A percentile compares a stretch with the other conserved stretches of the same genome.
These are phyloP conservation scores for Heteropelma amictum DNA, from an alignment of 2,888 invertebrate species.

Conservation along the genomic window DNA sequence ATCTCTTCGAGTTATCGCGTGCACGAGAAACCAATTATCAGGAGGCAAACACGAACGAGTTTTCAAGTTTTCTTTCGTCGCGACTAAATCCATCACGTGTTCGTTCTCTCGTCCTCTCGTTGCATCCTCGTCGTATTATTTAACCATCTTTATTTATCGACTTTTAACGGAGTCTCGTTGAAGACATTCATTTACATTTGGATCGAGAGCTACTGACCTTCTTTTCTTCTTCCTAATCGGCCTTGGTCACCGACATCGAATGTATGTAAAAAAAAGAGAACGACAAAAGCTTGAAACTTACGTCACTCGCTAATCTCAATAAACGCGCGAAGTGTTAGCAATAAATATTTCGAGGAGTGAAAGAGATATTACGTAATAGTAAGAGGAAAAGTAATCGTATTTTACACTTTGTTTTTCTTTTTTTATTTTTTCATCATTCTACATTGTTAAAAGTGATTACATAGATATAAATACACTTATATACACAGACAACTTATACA, in stretches of 20 bases:
- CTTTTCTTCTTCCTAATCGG: slow-evolving; percentile 1
- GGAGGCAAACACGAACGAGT: neutral
- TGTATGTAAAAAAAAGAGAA: slow-evolving; percentile 17
- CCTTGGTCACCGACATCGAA: slow-evolving; percentile 52
- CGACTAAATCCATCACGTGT: no score
- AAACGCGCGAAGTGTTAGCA: neutral
- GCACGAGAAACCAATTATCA: neutral
- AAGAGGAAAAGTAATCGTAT: neutral
- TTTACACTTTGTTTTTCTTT: neutral
- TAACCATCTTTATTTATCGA: neutral
- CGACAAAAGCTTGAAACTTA: no score
- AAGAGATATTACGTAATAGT: neutral
- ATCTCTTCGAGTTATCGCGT: neutral
- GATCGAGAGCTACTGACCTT: slow-evolving; percentile 7
- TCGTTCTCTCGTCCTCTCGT: no score
- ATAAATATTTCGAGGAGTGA: neutral
- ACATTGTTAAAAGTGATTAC: neutral
- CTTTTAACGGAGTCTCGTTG: neutral
- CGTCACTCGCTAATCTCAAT: neutral
- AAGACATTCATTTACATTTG: neutral
- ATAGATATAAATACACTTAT: neutral
- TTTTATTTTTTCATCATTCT: neutral
- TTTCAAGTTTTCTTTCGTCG: neutral
- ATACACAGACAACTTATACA: slow-evolving; percentile 7
- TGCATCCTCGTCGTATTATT: no score